Conservation (phyloP, 2,797 vertebrate species). For the Ctenosaura bakeri region DNA sequence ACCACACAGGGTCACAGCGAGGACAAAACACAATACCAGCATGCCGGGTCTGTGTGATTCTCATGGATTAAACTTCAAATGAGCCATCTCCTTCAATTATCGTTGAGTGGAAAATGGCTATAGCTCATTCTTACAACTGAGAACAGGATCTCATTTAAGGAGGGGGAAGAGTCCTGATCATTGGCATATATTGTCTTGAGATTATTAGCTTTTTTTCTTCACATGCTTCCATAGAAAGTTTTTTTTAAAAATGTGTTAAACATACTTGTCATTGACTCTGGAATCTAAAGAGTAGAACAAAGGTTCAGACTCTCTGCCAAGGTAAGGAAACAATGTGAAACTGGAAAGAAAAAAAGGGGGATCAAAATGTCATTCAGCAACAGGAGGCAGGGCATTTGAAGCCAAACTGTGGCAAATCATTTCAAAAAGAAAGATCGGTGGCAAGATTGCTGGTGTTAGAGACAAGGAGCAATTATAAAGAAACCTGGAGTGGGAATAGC, state of each 20-base stretch:
- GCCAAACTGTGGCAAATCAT: conserved; percentile 23
- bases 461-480: not conserved
- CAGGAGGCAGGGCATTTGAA: conserved; percentile 35
- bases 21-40: conserved; percentile 73
- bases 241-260: not conserved
- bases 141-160: conserved; percentile 46
- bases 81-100: conserved; percentile 57
- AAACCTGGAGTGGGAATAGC: not conserved
- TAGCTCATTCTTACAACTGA: conserved; percentile 51
- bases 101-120: conserved; percentile 50
- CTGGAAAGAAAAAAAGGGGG: not conserved
- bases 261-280: conserved; percentile 25
- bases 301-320: not conserved
- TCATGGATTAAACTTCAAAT: conserved; percentile 74
- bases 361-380: conserved; percentile 9
- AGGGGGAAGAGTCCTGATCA: conserved; percentile 16
- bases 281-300: conserved; percentile 20
- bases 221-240: conserved; percentile 19
- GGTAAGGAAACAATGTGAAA: conserved; percentile 16
- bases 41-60: conserved; percentile 62
- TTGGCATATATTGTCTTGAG: not conserved
- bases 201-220: not conserved
- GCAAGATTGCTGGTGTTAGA: conserved; percentile 16
- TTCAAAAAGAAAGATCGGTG: not conserved
- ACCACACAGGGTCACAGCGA: conserved; percentile 64